phyloP scores from a whole-genome alignment of 2,113 vertebrate species.

The Gila orcuttii region DNA sequence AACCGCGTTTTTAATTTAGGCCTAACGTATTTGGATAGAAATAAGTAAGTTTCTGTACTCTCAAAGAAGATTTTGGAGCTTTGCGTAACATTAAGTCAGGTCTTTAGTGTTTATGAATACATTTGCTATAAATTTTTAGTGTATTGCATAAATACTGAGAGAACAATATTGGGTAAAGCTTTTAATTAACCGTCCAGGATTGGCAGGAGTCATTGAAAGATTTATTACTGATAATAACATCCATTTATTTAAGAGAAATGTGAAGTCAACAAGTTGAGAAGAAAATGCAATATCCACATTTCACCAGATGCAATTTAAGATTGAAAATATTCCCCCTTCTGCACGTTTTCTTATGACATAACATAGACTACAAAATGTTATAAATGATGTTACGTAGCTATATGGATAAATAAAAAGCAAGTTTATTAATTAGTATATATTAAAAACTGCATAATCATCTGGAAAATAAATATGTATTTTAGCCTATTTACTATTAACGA shows the following conservation, averaged over 20 bases:
- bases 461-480: too few relatives aligned
- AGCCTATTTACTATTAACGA: too few relatives aligned
- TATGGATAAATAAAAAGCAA: too few relatives aligned
- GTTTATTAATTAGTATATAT: too few relatives aligned
- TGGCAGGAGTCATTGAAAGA: not conserved
- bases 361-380: not conserved
- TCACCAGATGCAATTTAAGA: not conserved
- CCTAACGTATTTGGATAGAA: not conserved
- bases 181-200: not conserved
- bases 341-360: not conserved
- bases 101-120: not conserved
- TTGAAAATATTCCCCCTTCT: too few relatives aligned
- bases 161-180: not conserved
- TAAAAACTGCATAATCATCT: too few relatives aligned
- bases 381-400: not conserved
- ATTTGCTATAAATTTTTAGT: not conserved
- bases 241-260: not conserved
- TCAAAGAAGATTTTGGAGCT: not conserved
- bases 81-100: not conserved
- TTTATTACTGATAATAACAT: not conserved
- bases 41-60: not conserved
- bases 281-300: not conserved
- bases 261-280: not conserved
- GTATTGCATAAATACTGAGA: not conserved
- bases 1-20: not conserved